Conservation (phyloP, 2,113 vertebrate species). For the Myotis lucifugus region DNA sequence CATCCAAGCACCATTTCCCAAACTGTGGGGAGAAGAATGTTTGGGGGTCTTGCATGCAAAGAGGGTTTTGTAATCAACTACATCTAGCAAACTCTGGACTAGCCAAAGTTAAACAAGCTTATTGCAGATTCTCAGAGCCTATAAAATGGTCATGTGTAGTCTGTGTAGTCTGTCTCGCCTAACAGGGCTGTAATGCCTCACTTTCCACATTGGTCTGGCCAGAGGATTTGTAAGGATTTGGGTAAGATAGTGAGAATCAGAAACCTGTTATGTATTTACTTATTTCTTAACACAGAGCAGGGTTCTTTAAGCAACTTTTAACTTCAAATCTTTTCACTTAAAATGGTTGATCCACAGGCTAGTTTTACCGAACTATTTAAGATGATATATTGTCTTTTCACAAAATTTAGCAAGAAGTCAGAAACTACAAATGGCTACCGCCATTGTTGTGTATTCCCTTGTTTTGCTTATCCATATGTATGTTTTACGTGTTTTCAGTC, state of each 20-base stretch:
- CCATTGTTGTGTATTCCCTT: background rate
- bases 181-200: background rate
- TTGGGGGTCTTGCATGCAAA: background rate
- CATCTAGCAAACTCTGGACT: background rate
- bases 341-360: background rate
- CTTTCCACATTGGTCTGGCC: background rate
- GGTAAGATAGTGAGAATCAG: background rate
- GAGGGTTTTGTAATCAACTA: background rate
- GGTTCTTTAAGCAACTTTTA: slow-evolving; percentile 13
- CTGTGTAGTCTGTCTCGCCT: background rate
- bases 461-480: background rate
- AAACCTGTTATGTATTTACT: background rate
- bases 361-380: slow-evolving; percentile 54
- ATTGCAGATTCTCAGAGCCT: background rate
- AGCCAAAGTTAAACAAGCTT: background rate
- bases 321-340: slow-evolving; percentile 13
- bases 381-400: background rate
- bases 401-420: slow-evolving; percentile 14
- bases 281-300: background rate
- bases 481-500: background rate
- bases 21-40: background rate
- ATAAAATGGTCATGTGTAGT: background rate
- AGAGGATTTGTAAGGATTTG: slow-evolving; percentile 21
- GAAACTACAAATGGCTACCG: background rate
- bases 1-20: background rate